A percentile compares a stretch with the other conserved stretches of the same genome.
These are phyloP conservation scores for Zootoca vivipara DNA, from an alignment of 2,113 vertebrate genomes.

Conservation along the genomic window DNA sequence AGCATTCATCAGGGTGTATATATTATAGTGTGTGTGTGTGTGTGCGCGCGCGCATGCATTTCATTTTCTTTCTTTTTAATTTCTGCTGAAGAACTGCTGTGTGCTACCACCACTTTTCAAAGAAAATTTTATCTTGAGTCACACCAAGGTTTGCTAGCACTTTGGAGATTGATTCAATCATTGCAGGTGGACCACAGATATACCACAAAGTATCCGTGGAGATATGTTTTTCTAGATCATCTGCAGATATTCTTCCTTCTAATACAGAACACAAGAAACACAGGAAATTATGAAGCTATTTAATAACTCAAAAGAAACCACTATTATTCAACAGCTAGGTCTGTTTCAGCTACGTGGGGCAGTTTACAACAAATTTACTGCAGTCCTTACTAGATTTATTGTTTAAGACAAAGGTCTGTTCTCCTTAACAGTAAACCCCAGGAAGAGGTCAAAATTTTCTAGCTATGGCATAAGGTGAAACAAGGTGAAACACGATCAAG, in stretches of 20 bases:
- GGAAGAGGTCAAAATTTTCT: background rate
- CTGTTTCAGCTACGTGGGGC: background rate
- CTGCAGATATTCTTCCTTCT: constrained; percentile 88
- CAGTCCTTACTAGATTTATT: background rate
- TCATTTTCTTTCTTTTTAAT: background rate
- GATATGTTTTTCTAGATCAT: constrained; percentile 78
- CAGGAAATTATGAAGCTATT: background rate
- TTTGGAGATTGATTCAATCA: constrained; percentile 89
- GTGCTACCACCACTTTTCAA: constrained; percentile 98
- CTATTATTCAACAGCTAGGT: background rate
- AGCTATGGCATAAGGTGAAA: background rate
- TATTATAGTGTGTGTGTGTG: background rate
- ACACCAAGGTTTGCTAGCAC: constrained; percentile 79
- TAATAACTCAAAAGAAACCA: background rate
- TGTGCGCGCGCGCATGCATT: background rate
- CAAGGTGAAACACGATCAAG: background rate
- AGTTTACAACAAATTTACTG: background rate
- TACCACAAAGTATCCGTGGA: constrained; percentile 88
- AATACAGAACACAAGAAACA: constrained; percentile 51
- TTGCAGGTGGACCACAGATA: constrained; percentile 94
- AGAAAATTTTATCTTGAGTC: constrained; percentile 82
- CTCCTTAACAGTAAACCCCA: background rate
- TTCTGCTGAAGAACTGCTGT: background rate
- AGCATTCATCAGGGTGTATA: constrained; percentile 10
- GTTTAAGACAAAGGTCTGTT: background rate